These are phyloP conservation scores for Ladona fulva DNA, from an alignment of 1,140 invertebrate species.

Conservation along the genomic window DNA sequence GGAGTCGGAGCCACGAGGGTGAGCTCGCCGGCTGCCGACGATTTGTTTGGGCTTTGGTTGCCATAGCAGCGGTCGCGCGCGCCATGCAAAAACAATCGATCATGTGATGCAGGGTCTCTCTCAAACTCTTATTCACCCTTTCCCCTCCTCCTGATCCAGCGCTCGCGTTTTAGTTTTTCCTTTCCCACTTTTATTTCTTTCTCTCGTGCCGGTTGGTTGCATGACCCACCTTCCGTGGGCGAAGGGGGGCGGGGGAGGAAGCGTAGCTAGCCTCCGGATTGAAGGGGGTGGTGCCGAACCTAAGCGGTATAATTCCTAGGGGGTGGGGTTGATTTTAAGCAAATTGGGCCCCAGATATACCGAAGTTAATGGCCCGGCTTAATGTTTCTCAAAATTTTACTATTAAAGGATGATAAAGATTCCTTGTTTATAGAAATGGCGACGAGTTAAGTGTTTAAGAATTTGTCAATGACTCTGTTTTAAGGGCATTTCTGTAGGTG, in stretches of 20 bases:
- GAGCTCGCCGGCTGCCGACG: not conserved
- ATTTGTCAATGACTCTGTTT: no score
- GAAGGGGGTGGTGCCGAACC: not conserved
- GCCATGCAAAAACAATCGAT: constrained; percentile 9
- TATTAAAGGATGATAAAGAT: no score
- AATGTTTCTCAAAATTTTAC: no score
- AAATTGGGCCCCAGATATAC: no score
- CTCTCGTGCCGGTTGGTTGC: not conserved
- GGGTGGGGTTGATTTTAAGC: no score
- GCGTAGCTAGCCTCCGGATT: not conserved
- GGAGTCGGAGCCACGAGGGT: not conserved
- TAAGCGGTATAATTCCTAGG: not conserved
- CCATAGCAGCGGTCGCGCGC: not conserved
- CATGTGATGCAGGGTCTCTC: not conserved
- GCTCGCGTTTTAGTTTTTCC: not conserved
- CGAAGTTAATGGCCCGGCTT: no score
- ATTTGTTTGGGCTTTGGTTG: constrained; percentile 1
- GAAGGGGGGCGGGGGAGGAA: not conserved
- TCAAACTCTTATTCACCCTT: not conserved
- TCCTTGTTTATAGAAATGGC: no score
- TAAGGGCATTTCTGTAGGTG: no score
- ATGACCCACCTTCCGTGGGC: not conserved
- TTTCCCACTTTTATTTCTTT: not conserved
- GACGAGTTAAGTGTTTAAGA: no score
- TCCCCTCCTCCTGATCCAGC: not conserved